Evolutionary conservation across 2,113 vertebrate species (phyloP).

Genomic region (Podarcis cretensis): DNA sequence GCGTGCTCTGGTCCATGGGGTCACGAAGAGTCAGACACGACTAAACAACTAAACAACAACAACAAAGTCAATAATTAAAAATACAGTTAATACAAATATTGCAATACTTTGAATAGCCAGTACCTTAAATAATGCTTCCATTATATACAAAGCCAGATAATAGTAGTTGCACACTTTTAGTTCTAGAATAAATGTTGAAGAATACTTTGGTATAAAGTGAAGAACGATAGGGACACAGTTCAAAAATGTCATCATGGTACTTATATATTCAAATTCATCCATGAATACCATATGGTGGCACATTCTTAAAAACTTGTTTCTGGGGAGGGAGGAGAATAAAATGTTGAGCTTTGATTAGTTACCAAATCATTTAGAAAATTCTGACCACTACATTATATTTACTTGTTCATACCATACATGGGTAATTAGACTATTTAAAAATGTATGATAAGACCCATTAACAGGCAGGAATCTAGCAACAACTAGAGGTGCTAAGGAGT

Average conservation of each 20-base stretch:
- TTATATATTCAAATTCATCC: slow-evolving; percentile 68
- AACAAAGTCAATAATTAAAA: not conserved
- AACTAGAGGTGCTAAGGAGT: not conserved
- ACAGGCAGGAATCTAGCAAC: not conserved
- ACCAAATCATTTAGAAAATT: not conserved
- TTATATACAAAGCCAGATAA: slow-evolving; percentile 59
- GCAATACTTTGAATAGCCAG: not conserved
- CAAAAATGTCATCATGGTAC: slow-evolving; percentile 55
- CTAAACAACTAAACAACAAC: no score
- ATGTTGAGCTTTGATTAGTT: not conserved
- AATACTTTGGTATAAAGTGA: slow-evolving; percentile 44
- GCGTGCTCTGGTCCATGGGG: no score
- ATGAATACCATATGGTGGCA: slow-evolving; percentile 53
- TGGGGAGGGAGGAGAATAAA: slow-evolving; percentile 46
- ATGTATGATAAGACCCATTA: not conserved
- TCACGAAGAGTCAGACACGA: no score
- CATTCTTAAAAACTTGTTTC: slow-evolving; percentile 48
- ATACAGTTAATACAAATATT: not conserved
- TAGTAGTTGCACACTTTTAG: slow-evolving; percentile 65
- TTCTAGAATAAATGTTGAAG: slow-evolving; percentile 39
- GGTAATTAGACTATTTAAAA: not conserved
- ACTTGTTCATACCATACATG: not conserved
- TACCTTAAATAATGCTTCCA: slow-evolving; percentile 68
- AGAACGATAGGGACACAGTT: slow-evolving; percentile 65
- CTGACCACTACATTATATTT: not conserved